Evolutionary conservation across 2,797 vertebrate genomes (phyloP).

Genomic region (Myotis daubentonii): DNA sequence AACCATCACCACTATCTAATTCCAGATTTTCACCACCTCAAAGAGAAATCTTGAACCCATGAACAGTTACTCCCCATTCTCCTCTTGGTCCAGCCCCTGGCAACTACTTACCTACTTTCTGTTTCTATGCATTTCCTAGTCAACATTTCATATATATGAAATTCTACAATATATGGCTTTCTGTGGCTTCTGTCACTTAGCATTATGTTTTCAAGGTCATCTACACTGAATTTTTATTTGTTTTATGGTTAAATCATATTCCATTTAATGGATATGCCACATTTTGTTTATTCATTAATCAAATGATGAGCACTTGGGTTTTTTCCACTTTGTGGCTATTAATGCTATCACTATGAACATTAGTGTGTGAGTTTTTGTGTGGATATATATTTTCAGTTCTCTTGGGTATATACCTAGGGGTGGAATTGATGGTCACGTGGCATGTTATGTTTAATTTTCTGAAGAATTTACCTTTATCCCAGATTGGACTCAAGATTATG

Average conservation of each 20-base stretch:
- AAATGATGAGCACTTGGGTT: background rate
- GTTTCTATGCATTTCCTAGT: background rate
- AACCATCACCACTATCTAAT: background rate
- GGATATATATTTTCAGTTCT: background rate
- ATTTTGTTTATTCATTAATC: background rate
- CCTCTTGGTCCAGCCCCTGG: background rate
- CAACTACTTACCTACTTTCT: background rate
- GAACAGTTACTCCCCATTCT: background rate
- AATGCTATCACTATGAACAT: background rate
- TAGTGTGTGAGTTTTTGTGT: background rate
- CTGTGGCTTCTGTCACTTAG: background rate
- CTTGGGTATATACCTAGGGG: background rate
- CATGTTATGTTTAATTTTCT: background rate
- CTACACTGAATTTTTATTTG: background rate
- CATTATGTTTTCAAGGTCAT: background rate
- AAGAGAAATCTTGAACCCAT: background rate
- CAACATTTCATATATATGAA: background rate
- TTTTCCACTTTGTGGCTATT: background rate
- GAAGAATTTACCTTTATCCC: background rate
- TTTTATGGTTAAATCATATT: background rate
- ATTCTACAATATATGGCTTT: background rate
- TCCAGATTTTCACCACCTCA: background rate
- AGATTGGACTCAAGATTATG: background rate
- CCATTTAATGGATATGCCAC: background rate
- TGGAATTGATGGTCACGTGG: background rate